These are phyloP conservation scores for Montipora capricornis DNA, from an alignment of 64 coral and sea anemone genomes.

Conservation along the genomic window DNA sequence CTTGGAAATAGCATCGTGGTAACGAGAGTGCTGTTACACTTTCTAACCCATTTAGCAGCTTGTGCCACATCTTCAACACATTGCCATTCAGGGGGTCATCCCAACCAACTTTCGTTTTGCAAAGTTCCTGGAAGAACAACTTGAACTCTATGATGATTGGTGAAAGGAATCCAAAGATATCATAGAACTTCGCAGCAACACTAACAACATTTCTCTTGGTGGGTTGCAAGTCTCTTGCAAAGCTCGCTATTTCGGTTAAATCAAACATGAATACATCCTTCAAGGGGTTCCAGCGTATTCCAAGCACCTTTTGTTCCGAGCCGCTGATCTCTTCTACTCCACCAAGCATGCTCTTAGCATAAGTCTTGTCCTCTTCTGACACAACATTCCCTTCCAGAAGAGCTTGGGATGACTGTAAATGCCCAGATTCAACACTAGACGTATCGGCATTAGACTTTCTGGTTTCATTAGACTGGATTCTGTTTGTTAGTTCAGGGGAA, in stretches of 20 bases:
- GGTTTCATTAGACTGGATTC: conserved; percentile 2
- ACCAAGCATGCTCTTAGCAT: no score
- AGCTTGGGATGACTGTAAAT: neutral
- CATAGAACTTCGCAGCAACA: conserved; percentile 30
- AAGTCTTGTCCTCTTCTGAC: neutral
- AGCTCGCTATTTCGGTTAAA: neutral
- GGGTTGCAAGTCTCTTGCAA: no score
- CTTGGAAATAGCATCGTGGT: conserved; percentile 20
- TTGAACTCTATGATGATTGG: conserved; percentile 25
- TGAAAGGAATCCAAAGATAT: conserved; percentile 20
- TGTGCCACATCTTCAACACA: conserved; percentile 1
- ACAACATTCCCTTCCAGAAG: neutral
- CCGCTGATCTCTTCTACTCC: no score
- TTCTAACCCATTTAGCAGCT: conserved; percentile 22
- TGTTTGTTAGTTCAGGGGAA: conserved; percentile 13
- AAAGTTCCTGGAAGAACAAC: conserved; percentile 49
- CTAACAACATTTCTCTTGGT: no score
- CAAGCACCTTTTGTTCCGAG: conserved; percentile 51
- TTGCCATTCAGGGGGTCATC: neutral
- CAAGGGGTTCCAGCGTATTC: conserved; percentile 31
- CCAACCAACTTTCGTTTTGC: conserved; percentile 38
- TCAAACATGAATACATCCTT: conserved; percentile 30
- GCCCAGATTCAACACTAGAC: neutral
- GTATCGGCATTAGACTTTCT: neutral
- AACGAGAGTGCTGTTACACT: neutral